Conservation (phyloP, 2,797 vertebrate genomes). For the Hemibagrus guttatus region DNA sequence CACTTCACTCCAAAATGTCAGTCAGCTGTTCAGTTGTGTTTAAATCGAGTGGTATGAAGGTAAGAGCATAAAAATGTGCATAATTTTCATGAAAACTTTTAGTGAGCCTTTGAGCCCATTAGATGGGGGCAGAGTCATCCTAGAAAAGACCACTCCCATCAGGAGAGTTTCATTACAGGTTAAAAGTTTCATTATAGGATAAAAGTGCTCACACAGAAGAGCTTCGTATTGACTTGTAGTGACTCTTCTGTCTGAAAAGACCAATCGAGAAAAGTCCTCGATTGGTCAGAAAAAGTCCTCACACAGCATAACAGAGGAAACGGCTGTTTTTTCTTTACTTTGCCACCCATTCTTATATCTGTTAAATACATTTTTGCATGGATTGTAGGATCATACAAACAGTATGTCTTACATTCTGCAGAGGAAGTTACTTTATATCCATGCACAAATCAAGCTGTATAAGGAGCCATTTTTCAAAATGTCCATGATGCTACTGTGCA, state of each 20-base stretch:
- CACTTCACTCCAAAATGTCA: background rate
- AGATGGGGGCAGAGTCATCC: too few species aligned
- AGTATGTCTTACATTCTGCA: background rate
- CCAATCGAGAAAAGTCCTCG: too few species aligned
- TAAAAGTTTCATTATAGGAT: background rate
- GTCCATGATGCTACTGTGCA: background rate
- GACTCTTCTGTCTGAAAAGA: too few species aligned
- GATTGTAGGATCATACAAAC: background rate
- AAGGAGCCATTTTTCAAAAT: background rate
- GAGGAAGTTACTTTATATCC: background rate
- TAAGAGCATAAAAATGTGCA: background rate
- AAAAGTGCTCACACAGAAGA: background rate
- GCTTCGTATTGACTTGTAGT: too few species aligned
- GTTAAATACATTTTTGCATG: background rate
- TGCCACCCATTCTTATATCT: background rate
- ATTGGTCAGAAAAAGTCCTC: too few species aligned
- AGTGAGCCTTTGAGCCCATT: background rate
- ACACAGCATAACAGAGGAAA: too few species aligned
- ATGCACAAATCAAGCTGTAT: background rate
- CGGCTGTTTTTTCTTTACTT: background rate
- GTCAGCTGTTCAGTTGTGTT: background rate
- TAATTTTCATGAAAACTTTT: background rate
- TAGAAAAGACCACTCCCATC: background rate
- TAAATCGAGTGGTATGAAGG: background rate
- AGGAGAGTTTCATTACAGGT: too few species aligned